Conservation (phyloP, 1,140 invertebrate genomes). For the Magallana gigas region DNA sequence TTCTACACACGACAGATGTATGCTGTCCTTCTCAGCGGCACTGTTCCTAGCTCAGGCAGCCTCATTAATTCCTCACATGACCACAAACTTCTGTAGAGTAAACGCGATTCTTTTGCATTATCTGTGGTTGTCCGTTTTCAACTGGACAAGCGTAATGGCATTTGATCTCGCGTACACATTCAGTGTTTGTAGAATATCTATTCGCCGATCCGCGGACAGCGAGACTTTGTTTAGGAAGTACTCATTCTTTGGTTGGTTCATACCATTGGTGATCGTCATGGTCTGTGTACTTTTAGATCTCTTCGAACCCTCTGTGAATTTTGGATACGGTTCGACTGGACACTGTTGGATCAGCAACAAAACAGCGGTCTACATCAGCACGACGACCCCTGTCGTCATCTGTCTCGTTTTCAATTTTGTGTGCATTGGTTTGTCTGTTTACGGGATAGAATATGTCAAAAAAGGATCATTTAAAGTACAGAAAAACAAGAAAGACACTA, state of each 20-base stretch:
- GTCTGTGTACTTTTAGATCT: constrained; percentile 6
- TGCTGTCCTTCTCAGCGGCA: constrained; percentile 2
- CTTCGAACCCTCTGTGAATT: background rate
- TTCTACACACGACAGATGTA: constrained; percentile 12
- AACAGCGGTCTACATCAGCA: constrained; percentile 2
- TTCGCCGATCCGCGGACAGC: background rate
- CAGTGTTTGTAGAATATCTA: background rate
- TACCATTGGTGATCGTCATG: background rate
- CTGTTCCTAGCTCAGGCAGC: background rate
- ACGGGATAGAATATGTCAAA: constrained; percentile 5
- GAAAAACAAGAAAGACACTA: background rate
- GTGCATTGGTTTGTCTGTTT: background rate
- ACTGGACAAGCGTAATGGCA: constrained; percentile 11
- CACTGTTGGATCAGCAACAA: constrained; percentile 23
- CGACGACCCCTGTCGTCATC: background rate
- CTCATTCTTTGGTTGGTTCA: background rate
- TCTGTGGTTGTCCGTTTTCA: background rate
- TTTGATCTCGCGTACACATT: constrained; percentile 7
- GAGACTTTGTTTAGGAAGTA: background rate
- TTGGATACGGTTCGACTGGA: background rate
- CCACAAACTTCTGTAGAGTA: background rate
- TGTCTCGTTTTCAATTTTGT: constrained; percentile 17
- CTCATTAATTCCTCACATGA: background rate
- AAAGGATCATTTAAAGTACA: background rate
- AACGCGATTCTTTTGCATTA: background rate